Conservation (phyloP, 2,113 vertebrate species). For the Nothobranchius kuhntae region DNA sequence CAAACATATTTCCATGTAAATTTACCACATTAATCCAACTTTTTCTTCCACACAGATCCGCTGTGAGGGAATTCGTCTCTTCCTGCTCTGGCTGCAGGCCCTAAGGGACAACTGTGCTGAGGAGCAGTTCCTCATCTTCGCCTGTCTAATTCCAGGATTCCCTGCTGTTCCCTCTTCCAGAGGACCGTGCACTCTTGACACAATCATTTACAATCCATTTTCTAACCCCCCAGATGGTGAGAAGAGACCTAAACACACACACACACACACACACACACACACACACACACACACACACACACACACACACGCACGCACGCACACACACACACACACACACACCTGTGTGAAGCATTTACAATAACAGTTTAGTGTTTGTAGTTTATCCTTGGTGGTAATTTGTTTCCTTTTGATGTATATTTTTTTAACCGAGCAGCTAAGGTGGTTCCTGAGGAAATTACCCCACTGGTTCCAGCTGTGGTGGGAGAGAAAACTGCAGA, state of each 20-base stretch:
- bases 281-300: neutral
- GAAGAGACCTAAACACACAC: conserved; percentile 28
- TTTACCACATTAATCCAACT: neutral
- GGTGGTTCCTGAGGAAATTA: conserved; percentile 94
- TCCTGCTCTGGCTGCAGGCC: conserved; percentile 96
- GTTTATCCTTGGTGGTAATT: neutral
- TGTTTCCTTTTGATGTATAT: conserved; percentile 1
- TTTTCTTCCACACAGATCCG: conserved; percentile 82
- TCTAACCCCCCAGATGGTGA: conserved; percentile 85
- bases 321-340: neutral
- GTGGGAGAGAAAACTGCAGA: conserved; percentile 90
- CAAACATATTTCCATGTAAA: neutral
- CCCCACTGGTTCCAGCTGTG: conserved; percentile 87
- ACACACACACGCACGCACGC: neutral
- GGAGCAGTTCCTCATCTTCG: conserved; percentile 94
- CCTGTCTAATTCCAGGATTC: conserved; percentile 96
- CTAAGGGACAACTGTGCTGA: conserved; percentile 93
- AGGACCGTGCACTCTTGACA: conserved; percentile 94
- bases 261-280: too few relatives aligned
- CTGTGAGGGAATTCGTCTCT: conserved; percentile 96
- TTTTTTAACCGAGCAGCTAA: conserved; percentile 81
- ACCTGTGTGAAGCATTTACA: neutral
- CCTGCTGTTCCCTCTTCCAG: conserved; percentile 86
- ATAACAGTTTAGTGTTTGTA: neutral
- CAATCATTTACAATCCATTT: conserved; percentile 88